phyloP scores from a whole-genome alignment of 2,797 vertebrate genomes.

The Neosalanx taihuensis region DNA sequence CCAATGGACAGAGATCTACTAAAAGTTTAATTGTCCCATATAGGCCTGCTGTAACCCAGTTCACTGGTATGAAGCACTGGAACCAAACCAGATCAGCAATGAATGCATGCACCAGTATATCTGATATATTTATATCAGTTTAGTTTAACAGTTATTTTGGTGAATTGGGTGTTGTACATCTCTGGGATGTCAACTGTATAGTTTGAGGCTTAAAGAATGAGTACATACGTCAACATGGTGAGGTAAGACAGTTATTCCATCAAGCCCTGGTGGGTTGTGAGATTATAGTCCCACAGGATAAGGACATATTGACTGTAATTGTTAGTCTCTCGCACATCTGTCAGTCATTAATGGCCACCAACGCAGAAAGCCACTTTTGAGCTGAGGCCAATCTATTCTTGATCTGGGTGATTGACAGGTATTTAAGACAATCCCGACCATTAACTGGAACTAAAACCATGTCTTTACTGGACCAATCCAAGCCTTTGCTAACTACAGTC shows the following conservation, averaged over 20 bases:
- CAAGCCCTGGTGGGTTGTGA: too few relatives aligned
- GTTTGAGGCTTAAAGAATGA: too few relatives aligned
- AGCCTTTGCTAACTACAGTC: neutral
- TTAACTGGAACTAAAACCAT: neutral
- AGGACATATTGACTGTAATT: neutral
- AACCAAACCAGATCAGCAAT: too few relatives aligned
- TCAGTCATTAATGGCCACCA: neutral
- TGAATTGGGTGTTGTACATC: neutral
- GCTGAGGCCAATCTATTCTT: neutral
- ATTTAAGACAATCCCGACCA: neutral
- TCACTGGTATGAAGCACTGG: neutral
- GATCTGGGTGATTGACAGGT: neutral
- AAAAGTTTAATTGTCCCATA: slow-evolving; percentile 19
- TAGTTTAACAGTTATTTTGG: neutral
- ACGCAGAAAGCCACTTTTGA: neutral
- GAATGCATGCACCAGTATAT: too few relatives aligned
- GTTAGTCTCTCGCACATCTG: neutral
- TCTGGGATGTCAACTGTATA: neutral
- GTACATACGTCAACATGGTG: too few relatives aligned
- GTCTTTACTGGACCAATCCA: neutral
- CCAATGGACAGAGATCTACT: slow-evolving; percentile 61
- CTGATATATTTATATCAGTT: neutral
- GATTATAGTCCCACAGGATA: neutral
- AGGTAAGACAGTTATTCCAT: too few relatives aligned
- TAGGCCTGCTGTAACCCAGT: neutral